Percentiles rank a stretch among this genome's conserved stretches.
Evolutionary conservation across 1,140 invertebrate species (phyloP).

Genomic region (Ceratina australensis): DNA sequence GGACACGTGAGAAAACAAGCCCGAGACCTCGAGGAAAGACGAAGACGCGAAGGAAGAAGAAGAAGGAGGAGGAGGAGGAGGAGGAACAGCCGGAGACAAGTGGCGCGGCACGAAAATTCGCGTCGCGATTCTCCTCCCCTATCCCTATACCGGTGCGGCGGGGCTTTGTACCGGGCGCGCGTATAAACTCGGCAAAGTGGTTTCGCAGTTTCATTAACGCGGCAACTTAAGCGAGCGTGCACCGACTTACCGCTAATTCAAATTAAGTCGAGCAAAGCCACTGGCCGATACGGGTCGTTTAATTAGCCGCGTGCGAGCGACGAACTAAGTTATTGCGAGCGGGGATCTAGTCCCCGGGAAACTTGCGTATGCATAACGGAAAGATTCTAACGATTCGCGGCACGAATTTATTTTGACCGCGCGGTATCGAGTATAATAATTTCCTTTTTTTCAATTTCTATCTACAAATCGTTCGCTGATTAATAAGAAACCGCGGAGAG

Average conservation of each 20-base stretch:
- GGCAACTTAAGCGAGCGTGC: constrained; percentile 49
- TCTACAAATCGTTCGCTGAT: constrained; percentile 21
- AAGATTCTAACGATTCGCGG: too few relatives aligned
- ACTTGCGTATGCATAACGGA: background rate
- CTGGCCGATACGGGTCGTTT: constrained; percentile 53
- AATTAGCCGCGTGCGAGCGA: constrained; percentile 40
- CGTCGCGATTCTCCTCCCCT: constrained; percentile 12
- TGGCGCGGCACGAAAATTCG: constrained; percentile 20
- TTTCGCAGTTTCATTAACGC: constrained; percentile 56
- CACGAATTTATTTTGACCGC: too few relatives aligned
- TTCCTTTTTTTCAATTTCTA: constrained; percentile 9
- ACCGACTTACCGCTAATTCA: constrained; percentile 57
- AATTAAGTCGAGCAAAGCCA: constrained; percentile 61
- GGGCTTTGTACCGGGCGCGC: constrained; percentile 18
- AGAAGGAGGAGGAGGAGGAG: background rate
- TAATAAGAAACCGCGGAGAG: constrained; percentile 18
- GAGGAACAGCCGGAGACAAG: background rate
- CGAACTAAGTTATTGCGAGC: constrained; percentile 12
- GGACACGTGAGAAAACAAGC: constrained; percentile 24
- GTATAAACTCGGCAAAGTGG: constrained; percentile 41
- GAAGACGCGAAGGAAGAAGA: background rate
- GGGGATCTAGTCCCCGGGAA: background rate
- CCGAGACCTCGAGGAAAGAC: background rate
- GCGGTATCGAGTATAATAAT: too few relatives aligned
- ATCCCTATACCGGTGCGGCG: background rate